Evolutionary conservation across 2,888 invertebrate species (phyloP).

Genomic region (Acleris laterana): DNA sequence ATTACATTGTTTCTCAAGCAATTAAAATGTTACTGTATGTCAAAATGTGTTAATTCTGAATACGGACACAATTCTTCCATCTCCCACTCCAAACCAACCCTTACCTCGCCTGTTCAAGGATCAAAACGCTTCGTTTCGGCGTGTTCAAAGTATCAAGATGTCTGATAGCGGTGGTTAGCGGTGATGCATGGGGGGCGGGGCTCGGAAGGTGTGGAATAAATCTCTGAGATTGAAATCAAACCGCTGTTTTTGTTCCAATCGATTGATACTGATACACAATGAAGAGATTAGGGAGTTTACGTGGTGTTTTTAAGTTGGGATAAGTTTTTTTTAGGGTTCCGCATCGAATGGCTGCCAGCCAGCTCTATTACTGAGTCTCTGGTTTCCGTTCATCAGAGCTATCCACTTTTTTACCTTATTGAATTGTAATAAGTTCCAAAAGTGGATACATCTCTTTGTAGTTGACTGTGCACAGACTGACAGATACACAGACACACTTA

Average conservation of each 20-base stretch:
- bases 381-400: no score
- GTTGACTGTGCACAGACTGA: no score
- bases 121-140: conserved; percentile 4
- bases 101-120: not conserved
- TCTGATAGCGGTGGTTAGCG: conserved; percentile 40
- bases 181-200: conserved; percentile 43
- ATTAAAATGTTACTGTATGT: no score
- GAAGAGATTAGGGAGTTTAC: conserved; percentile 17
- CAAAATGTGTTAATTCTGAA: no score
- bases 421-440: no score
- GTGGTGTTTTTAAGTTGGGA: not conserved
- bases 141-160: conserved; percentile 29
- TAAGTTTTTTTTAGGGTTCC: no score
- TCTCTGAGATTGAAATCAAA: conserved; percentile 44
- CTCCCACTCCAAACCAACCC: conserved; percentile 1
- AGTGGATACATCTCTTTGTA: no score
- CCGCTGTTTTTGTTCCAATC: conserved; percentile 32
- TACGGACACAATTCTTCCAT: conserved; percentile 13
- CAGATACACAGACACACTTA: no score
- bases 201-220: conserved; percentile 41
- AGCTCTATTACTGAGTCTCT: no score
- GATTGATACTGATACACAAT: conserved; percentile 36
- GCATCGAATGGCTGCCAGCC: no score
- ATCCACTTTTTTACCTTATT: no score
- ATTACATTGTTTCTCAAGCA: no score